phyloP scores from a whole-genome alignment of 1,140 invertebrate species.

The Cyclargus thomasi region DNA sequence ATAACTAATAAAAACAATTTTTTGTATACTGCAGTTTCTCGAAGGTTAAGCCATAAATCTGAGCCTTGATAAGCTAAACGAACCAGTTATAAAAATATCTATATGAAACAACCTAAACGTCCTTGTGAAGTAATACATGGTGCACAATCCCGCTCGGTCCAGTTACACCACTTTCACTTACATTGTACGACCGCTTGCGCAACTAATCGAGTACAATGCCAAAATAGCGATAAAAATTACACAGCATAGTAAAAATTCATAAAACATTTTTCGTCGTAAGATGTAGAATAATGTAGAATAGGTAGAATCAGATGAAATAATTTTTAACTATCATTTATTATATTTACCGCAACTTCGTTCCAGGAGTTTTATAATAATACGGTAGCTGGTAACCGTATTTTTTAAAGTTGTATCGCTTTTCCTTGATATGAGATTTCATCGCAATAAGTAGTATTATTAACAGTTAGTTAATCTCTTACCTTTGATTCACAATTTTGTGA shows the following conservation, averaged over 20 bases:
- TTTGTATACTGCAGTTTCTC: background rate
- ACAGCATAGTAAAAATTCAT: background rate
- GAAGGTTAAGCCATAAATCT: background rate
- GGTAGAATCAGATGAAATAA: too few relatives aligned
- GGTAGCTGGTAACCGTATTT: too few relatives aligned
- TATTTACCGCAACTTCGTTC: background rate
- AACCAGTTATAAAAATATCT: conserved; percentile 9
- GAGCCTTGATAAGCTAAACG: background rate
- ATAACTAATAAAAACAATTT: background rate
- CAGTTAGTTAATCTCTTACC: too few relatives aligned
- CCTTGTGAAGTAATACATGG: conserved; percentile 56
- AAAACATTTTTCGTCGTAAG: background rate
- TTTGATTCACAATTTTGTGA: too few relatives aligned
- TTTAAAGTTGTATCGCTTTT: too few relatives aligned
- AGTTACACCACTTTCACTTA: conserved; percentile 64
- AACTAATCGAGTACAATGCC: conserved; percentile 26
- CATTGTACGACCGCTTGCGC: conserved; percentile 56
- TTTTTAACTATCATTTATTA: background rate
- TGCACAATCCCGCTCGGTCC: conserved; percentile 51
- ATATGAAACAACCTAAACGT: conserved; percentile 35
- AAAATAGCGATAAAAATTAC: background rate
- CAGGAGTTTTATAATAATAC: too few relatives aligned
- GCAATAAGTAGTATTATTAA: too few relatives aligned
- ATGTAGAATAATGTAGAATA: too few relatives aligned
- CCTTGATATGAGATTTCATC: too few relatives aligned